Conservation (phyloP, 1,140 invertebrate species). For the Formica selysi region DNA sequence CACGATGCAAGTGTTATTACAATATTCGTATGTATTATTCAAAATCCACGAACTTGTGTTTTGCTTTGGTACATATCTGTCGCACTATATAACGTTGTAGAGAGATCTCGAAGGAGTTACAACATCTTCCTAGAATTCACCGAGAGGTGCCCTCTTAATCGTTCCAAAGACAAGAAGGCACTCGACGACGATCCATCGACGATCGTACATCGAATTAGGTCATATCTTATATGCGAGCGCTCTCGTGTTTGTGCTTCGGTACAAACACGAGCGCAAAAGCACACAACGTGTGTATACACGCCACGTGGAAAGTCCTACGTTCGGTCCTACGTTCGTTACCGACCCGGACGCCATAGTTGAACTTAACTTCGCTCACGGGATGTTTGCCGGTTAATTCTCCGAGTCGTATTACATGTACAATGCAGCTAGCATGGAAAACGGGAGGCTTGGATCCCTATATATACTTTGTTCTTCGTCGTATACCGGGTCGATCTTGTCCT, state of each 20-base stretch:
- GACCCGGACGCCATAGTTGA: slow-evolving; percentile 15
- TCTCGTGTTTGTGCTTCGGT: background rate
- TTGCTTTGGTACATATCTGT: background rate
- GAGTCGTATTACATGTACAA: slow-evolving; percentile 16
- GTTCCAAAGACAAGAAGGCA: slow-evolving; percentile 48
- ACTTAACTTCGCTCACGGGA: slow-evolving; percentile 37
- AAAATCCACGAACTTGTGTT: background rate
- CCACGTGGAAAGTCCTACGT: slow-evolving; percentile 2
- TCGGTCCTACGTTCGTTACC: slow-evolving; percentile 9
- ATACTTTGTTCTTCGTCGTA: background rate
- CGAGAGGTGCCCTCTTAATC: slow-evolving; percentile 58
- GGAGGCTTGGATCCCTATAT: no score
- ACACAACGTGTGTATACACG: background rate
- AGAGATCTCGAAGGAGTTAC: background rate
- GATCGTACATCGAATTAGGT: slow-evolving; percentile 67
- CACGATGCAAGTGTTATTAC: no score
- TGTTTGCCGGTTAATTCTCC: slow-evolving; percentile 56
- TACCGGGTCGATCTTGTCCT: background rate
- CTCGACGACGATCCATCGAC: slow-evolving; percentile 44
- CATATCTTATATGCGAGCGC: slow-evolving; percentile 33
- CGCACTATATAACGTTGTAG: background rate
- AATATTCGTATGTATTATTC: background rate
- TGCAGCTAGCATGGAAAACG: slow-evolving; percentile 15
- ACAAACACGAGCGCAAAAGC: slow-evolving; percentile 29
- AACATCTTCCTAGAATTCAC: slow-evolving; percentile 47